Conservation (phyloP, 2,888 invertebrate genomes). For the Synergus japonicus region DNA sequence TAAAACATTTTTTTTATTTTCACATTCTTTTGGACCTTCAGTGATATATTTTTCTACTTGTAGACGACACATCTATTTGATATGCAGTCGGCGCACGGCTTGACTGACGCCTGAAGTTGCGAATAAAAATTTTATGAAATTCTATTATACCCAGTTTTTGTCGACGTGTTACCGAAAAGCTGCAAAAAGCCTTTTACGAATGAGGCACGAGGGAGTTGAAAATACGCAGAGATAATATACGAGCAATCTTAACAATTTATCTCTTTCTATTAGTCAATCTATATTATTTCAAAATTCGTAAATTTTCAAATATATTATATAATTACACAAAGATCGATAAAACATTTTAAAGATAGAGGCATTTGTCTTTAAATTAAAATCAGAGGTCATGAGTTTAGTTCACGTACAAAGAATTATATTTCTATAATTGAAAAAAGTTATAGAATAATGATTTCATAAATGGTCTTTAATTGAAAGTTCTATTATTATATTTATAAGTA, state of each 20-base stretch:
- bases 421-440: too few species aligned
- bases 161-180: constrained; percentile 62
- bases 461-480: neutral
- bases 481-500: neutral
- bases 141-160: constrained; percentile 74
- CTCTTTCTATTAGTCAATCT: neutral
- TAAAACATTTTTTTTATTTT: neutral
- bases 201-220: constrained; percentile 55
- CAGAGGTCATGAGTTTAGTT: too few species aligned
- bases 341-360: too few species aligned
- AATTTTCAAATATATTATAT: too few species aligned
- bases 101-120: constrained; percentile 76
- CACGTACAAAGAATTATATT: too few species aligned
- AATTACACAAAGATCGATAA: too few species aligned
- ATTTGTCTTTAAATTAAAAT: too few species aligned
- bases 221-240: constrained; percentile 8
- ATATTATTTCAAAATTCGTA: too few species aligned
- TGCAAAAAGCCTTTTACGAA: constrained; percentile 55
- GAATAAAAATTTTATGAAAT: constrained; percentile 78
- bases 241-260: neutral
- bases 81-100: constrained; percentile 73
- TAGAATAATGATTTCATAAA: too few species aligned
- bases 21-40: constrained; percentile 56
- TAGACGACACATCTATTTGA: constrained; percentile 67
- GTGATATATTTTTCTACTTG: constrained; percentile 66